Percentiles rank a stretch among this genome's conserved stretches.
phyloP scores from a whole-genome alignment of 1,140 invertebrate genomes.

The Drosophila teissieri region DNA sequence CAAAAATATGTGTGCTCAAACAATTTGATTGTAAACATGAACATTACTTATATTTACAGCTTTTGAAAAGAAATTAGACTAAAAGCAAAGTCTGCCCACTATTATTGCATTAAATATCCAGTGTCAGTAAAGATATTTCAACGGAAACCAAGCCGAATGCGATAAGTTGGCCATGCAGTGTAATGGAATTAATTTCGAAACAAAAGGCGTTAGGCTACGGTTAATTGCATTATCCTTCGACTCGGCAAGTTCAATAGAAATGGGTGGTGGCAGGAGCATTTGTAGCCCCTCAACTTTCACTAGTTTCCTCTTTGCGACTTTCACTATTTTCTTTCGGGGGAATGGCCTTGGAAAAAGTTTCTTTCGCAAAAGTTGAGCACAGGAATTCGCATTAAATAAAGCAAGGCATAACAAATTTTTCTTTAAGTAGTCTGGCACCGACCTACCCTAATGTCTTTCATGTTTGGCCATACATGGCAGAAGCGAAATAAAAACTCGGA shows the following conservation, averaged over 20 bases:
- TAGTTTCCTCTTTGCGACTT: conserved; percentile 38
- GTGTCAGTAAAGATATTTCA: neutral
- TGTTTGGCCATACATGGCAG: conserved; percentile 63
- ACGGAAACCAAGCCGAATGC: neutral
- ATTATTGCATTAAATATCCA: neutral
- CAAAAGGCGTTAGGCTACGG: neutral
- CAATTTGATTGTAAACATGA: no score
- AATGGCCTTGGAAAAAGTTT: conserved; percentile 68
- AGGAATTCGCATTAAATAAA: conserved; percentile 63
- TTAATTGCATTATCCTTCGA: conserved; percentile 27
- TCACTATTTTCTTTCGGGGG: conserved; percentile 46
- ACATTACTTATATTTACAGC: no score
- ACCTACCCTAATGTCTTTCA: conserved; percentile 75
- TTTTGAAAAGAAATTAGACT: neutral
- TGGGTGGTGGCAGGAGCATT: conserved; percentile 9
- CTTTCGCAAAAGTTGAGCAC: conserved; percentile 59
- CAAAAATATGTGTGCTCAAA: no score
- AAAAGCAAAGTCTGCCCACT: neutral
- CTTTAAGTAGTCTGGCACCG: conserved; percentile 74
- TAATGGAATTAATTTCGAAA: neutral
- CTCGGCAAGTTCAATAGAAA: conserved; percentile 17
- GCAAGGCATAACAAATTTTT: conserved; percentile 56
- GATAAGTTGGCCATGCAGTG: neutral
- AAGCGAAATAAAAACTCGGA: conserved; percentile 77
- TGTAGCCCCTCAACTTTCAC: conserved; percentile 36